Evolutionary conservation across 2,113 vertebrate species (phyloP).

Genomic region (Zosterops pallidus): DNA sequence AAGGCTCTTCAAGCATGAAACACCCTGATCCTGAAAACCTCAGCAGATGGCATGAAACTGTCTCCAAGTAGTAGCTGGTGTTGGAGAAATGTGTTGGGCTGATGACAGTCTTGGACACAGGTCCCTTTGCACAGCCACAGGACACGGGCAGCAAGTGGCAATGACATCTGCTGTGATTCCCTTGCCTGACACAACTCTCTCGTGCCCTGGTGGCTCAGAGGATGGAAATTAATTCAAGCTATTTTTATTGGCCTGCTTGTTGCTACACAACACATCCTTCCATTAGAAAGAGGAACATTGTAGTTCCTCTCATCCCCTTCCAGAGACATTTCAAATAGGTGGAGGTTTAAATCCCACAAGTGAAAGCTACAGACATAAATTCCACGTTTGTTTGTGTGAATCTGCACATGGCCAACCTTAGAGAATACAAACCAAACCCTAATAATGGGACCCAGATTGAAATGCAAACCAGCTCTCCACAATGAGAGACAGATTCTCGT

Average conservation of each 20-base stretch:
- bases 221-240: neutral
- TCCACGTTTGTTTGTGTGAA: conserved; percentile 58
- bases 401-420: conserved; percentile 35
- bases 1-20: neutral
- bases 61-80: neutral
- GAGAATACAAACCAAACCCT: conserved; percentile 50
- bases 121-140: neutral
- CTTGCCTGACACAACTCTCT: neutral
- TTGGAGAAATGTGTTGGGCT: neutral
- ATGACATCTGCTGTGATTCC: neutral
- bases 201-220: neutral
- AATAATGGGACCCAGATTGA: conserved; percentile 58
- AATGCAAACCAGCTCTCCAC: conserved; percentile 60
- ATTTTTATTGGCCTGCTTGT: neutral
- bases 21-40: neutral
- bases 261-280: neutral
- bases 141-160: fast-evolving
- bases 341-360: conserved; percentile 44
- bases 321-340: conserved; percentile 44
- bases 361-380: conserved; percentile 46
- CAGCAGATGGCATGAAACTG: neutral
- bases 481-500: conserved; percentile 52
- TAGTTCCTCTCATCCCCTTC: conserved; percentile 25
- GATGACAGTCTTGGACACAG: neutral
- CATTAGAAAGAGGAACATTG: neutral